These are phyloP conservation scores for Tanytarsus gracilentus DNA, from an alignment of 2,888 invertebrate genomes.

Conservation along the genomic window DNA sequence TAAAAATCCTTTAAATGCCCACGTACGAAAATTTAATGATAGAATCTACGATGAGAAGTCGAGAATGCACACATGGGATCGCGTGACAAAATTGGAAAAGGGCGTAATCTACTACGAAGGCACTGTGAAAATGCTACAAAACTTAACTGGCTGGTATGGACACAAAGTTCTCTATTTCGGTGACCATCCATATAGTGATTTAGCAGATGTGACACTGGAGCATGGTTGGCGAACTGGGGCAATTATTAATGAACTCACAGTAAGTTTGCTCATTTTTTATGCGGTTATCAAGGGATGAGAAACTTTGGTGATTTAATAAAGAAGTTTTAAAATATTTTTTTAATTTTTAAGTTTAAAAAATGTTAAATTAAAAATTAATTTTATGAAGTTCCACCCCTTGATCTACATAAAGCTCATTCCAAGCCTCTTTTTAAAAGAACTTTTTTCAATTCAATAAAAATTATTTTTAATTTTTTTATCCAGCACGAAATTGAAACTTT, in stretches of 20 bases:
- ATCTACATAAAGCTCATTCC: no score
- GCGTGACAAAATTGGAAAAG: constrained; percentile 74
- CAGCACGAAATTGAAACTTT: constrained; percentile 87
- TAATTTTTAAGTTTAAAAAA: no score
- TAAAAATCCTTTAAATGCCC: no score
- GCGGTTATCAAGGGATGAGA: background rate
- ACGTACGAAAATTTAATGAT: background rate
- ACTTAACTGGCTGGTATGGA: constrained; percentile 86
- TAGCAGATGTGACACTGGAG: constrained; percentile 90
- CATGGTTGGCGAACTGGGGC: constrained; percentile 98
- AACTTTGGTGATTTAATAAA: background rate
- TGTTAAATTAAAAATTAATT: no score
- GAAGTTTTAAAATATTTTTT: no score
- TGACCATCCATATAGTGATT: constrained; percentile 94
- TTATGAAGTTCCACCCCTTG: no score
- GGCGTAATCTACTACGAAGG: constrained; percentile 94
- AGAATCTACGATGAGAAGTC: constrained; percentile 73
- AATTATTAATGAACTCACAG: constrained; percentile 88
- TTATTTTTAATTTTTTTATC: background rate
- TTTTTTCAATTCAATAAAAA: background rate
- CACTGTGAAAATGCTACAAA: constrained; percentile 82
- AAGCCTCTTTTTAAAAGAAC: background rate
- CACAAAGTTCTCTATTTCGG: constrained; percentile 94
- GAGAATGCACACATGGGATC: constrained; percentile 82
- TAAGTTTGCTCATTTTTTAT: constrained; percentile 41